Evolutionary conservation across 2,113 vertebrate species (phyloP), one percentile per base, ranked within the genome.

Genomic region (Labeo catla): DNA sequence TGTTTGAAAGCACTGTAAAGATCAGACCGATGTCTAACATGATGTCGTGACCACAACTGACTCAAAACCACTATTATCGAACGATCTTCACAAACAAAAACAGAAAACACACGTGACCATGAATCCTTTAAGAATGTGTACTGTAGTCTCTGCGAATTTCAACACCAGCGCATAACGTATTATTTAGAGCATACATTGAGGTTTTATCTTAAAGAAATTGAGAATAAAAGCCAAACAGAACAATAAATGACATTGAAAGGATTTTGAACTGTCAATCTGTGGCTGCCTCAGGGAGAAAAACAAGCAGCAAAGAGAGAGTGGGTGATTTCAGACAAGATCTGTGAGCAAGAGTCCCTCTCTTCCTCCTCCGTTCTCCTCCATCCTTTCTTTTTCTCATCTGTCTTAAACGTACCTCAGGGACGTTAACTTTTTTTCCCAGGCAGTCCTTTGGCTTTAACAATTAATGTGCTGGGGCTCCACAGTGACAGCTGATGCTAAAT

Each of bases 231-330:
- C 79, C 13, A 72, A 88, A 87, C 84, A 85, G n/a, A 82, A 72
- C 28, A 72, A 70, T 83, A 83, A 83, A 83, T 72, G 81, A 36
- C 81, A 83, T 34, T 6, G 28, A 83, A 54, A 72, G 23, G 65
- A 83, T 91, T 87, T 92, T 91, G 91, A 93, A 93, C 88, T 93
- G 92, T 90, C 92, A 92, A 88, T 94, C 91, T 89, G 8, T 82
- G 82, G 65, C 81, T 73, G 89, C 92, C 90, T 88, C 4, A 6
- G 90, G 92, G 92, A 92, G 57, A 65, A 79, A 89, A 92, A 91
- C 57, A 78, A 81, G 45, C 73, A 50, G 36, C 70, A 81, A 86
- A 66, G 4, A 90, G 68, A 83, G 90, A 87, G 89, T 87, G 86
- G 91, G 89, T 90, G 81, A 92, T 89, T 92, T 89, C 68, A 89